Conservation (phyloP, 2,113 vertebrate genomes). For the Aegypius monachus region DNA sequence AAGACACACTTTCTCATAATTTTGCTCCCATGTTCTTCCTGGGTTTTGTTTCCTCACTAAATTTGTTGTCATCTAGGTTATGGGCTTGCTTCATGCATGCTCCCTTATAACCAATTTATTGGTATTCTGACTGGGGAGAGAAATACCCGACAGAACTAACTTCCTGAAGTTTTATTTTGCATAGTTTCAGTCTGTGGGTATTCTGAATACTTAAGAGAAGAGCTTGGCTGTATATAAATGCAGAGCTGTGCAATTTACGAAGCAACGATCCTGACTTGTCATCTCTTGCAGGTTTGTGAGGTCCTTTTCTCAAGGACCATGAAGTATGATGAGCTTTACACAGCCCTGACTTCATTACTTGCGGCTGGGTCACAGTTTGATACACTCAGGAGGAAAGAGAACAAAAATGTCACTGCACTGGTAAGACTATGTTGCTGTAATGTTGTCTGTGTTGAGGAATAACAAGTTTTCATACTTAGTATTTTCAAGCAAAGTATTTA, state of each 20-base stretch:
- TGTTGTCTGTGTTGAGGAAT: background rate
- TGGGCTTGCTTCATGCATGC: background rate
- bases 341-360: constrained; percentile 84
- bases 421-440: constrained; percentile 60
- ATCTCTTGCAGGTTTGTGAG: constrained; percentile 83
- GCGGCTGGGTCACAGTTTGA: constrained; percentile 93
- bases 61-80: background rate
- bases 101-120: background rate
- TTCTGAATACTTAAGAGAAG: background rate
- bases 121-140: background rate
- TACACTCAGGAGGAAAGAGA: constrained; percentile 88
- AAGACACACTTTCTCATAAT: background rate
- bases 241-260: background rate
- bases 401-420: constrained; percentile 86
- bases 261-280: background rate
- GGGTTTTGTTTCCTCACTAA: background rate
- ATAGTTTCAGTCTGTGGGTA: background rate
- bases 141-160: background rate
- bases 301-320: constrained; percentile 85
- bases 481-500: background rate
- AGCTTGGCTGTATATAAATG: background rate
- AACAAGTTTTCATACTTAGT: background rate
- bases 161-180: background rate
- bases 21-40: background rate
- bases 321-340: constrained; percentile 90